Evolutionary conservation across 2,797 vertebrate species (phyloP).

Genomic region (Aldrovandia affinis): DNA sequence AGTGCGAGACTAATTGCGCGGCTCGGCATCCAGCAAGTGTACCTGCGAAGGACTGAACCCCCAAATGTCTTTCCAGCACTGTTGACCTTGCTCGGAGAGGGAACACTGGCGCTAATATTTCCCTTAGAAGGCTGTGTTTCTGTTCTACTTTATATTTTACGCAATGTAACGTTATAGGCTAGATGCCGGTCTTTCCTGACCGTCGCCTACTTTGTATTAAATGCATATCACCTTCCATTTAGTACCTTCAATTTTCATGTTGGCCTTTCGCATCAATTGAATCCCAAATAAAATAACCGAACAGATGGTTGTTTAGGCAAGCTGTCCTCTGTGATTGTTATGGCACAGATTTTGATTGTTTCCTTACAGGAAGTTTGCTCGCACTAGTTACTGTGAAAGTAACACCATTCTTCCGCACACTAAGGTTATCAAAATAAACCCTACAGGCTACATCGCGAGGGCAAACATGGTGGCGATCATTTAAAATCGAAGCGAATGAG

Average conservation of each 20-base stretch:
- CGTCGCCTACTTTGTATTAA: neutral
- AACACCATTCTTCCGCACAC: neutral
- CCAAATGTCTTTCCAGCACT: neutral
- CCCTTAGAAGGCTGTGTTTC: too few relatives aligned
- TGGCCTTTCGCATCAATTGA: neutral
- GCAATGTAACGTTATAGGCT: neutral
- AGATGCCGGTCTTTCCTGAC: neutral
- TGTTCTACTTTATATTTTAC: too few relatives aligned
- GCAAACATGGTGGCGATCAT: neutral
- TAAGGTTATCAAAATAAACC: neutral
- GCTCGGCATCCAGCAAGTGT: neutral
- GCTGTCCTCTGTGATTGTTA: neutral
- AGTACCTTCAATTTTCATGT: neutral
- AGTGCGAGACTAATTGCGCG: neutral
- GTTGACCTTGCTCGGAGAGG: neutral
- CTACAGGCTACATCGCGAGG: too few relatives aligned
- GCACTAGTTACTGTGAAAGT: neutral
- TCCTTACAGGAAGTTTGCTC: conserved; percentile 19
- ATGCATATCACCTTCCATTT: neutral
- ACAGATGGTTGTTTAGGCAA: neutral
- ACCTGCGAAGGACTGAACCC: neutral
- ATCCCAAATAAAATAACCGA: neutral
- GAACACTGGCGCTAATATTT: neutral
- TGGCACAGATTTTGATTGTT: conserved; percentile 14
- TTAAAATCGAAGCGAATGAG: neutral